Percentiles rank a stretch among this genome's conserved stretches.
phyloP scores from a whole-genome alignment of 2,113 vertebrate species.

The Callithrix jacchus region DNA sequence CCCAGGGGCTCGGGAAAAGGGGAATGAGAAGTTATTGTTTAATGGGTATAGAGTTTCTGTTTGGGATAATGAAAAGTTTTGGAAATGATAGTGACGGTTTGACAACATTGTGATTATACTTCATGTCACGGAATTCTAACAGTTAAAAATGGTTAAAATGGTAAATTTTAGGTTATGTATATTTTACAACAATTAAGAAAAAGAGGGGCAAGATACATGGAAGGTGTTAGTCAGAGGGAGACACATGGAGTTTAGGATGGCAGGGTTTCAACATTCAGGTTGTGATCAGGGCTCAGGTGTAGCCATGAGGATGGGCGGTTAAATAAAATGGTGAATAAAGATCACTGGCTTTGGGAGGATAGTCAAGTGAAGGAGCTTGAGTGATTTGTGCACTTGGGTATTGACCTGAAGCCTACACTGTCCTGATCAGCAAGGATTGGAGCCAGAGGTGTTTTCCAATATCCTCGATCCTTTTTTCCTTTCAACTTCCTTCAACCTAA shows the following conservation, averaged over 20 bases:
- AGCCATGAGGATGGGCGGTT: background rate
- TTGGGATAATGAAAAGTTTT: background rate
- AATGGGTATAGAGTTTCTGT: background rate
- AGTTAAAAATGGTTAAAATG: background rate
- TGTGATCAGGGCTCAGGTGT: background rate
- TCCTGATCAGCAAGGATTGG: background rate
- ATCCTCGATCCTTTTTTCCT: background rate
- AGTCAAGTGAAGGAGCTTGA: background rate
- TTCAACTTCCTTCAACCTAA: background rate
- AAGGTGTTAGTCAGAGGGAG: background rate
- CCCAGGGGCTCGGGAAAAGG: background rate
- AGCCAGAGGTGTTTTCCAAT: background rate
- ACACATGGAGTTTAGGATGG: background rate
- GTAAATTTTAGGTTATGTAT: background rate
- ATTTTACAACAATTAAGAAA: background rate
- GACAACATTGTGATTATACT: background rate
- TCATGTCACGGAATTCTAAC: background rate
- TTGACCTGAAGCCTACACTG: background rate
- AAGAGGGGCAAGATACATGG: background rate
- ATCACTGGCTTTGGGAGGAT: background rate
- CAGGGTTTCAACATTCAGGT: background rate
- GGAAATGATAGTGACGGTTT: background rate
- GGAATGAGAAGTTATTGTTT: background rate
- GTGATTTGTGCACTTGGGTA: background rate
- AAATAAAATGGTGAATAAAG: background rate